Conservation (phyloP, 2,888 invertebrate genomes). For the Conomelus anceps region DNA sequence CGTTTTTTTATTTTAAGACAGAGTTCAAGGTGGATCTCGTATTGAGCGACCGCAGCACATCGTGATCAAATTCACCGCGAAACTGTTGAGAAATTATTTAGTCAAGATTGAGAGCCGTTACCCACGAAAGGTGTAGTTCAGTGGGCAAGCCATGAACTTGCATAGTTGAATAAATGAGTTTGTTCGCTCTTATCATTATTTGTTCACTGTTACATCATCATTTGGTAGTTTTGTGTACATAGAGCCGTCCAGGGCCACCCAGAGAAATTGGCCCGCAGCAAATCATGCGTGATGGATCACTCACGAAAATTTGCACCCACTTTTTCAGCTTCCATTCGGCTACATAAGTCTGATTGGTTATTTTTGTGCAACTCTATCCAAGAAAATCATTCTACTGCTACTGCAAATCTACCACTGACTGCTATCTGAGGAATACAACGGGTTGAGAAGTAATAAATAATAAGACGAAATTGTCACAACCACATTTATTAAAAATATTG, state of each 20-base stretch:
- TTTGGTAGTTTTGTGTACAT: neutral
- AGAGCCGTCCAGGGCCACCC: neutral
- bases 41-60: neutral
- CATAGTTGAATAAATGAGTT: neutral
- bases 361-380: neutral
- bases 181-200: neutral
- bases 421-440: no score
- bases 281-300: neutral
- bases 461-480: no score
- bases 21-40: neutral
- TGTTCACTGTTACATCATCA: neutral
- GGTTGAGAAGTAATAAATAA: no score
- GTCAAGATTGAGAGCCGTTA: neutral
- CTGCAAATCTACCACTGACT: no score
- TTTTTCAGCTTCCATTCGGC: neutral
- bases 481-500: no score
- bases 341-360: neutral
- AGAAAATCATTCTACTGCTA: neutral
- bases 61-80: neutral
- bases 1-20: neutral
- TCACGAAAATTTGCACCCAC: neutral
- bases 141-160: neutral
- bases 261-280: neutral
- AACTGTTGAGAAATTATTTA: neutral
- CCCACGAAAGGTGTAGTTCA: neutral